Conservation (phyloP, 2,797 vertebrate genomes). For the Galago senegalensis region DNA sequence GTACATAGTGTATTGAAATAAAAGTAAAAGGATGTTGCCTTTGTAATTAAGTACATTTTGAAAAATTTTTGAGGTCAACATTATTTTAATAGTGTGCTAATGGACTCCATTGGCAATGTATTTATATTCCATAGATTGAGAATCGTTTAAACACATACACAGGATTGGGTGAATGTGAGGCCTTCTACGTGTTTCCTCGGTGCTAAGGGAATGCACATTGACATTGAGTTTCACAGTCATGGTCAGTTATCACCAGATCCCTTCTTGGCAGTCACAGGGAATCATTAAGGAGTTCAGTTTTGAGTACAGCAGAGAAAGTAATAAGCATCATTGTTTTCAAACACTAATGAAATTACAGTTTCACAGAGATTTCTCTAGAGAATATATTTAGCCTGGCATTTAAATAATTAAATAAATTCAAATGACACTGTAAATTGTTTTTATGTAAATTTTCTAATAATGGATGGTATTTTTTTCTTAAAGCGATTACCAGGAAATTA, state of each 20-base stretch:
- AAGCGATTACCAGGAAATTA: constrained; percentile 72
- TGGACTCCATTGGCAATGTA: background rate
- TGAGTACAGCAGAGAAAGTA: constrained; percentile 49
- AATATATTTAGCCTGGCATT: constrained; percentile 72
- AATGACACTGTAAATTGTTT: constrained; percentile 71
- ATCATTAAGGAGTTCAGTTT: constrained; percentile 52
- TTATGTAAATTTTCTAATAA: constrained; percentile 77
- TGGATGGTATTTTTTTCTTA: constrained; percentile 59
- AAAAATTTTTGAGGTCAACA: constrained; percentile 63
- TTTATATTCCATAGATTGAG: constrained; percentile 53
- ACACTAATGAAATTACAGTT: constrained; percentile 75
- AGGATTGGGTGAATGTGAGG: constrained; percentile 45
- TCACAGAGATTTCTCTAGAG: constrained; percentile 63
- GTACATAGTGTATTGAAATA: background rate
- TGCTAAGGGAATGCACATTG: background rate
- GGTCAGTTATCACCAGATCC: background rate
- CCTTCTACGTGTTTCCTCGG: background rate
- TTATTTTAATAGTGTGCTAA: constrained; percentile 51
- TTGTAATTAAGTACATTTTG: constrained; percentile 57
- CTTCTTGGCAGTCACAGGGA: background rate
- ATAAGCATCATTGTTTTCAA: constrained; percentile 48
- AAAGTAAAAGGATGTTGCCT: background rate
- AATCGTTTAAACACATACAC: constrained; percentile 59
- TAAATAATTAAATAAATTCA: constrained; percentile 82
- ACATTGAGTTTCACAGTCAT: background rate